Percentiles rank a stretch among this genome's conserved stretches.
Evolutionary conservation across 2,113 vertebrate species (phyloP).

Genomic region (Pedetes capensis): DNA sequence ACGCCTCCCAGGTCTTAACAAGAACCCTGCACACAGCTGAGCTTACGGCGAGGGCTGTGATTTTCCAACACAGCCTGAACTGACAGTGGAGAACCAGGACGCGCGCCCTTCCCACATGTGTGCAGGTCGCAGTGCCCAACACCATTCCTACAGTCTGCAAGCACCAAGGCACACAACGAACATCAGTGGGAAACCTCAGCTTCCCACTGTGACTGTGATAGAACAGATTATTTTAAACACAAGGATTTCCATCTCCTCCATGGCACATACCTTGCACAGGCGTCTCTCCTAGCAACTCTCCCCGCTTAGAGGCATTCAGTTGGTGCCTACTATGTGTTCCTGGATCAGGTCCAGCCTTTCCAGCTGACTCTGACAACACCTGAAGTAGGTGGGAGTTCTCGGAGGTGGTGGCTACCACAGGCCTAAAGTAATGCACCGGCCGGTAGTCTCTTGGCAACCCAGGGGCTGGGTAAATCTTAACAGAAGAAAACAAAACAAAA

Average conservation of each 20-base stretch:
- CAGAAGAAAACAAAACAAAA: slow-evolving; percentile 6
- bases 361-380: slow-evolving; percentile 84
- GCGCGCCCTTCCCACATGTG: rapidly evolving
- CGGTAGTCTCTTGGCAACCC: slow-evolving; percentile 88
- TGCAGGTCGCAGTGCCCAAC: neutral
- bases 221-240: neutral
- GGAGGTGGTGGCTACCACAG: slow-evolving; percentile 77
- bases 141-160: neutral
- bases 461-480: slow-evolving; percentile 91
- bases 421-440: slow-evolving; percentile 90
- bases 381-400: slow-evolving; percentile 83
- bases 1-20: neutral
- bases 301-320: slow-evolving; percentile 88
- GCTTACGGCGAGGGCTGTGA: neutral
- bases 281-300: slow-evolving; percentile 88
- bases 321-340: slow-evolving; percentile 85
- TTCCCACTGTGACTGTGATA: neutral
- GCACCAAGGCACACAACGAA: neutral
- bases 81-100: neutral
- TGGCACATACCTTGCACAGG: slow-evolving; percentile 84
- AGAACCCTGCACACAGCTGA: neutral
- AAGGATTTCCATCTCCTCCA: neutral
- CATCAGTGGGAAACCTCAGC: neutral
- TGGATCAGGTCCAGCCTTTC: slow-evolving; percentile 81
- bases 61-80: neutral